phyloP scores from a whole-genome alignment of 2,797 vertebrate genomes.

The Propithecus deckenii region DNA sequence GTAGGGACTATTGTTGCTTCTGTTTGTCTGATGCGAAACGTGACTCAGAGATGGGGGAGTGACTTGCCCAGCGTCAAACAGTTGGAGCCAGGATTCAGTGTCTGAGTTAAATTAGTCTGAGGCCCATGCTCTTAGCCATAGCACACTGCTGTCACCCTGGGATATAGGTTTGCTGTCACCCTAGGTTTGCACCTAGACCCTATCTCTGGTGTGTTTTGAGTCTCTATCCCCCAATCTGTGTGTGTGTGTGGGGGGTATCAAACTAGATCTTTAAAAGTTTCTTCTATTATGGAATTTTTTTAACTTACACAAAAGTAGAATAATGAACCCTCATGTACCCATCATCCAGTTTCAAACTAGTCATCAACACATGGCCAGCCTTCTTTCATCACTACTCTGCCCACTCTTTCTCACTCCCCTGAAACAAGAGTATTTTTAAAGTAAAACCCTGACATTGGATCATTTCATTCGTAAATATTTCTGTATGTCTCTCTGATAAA shows the following conservation, averaged over 20 bases:
- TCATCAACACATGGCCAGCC: conserved; percentile 25
- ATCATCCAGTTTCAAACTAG: conserved; percentile 45
- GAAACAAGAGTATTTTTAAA: conserved; percentile 53
- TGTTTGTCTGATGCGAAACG: conserved; percentile 13
- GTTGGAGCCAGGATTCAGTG: neutral
- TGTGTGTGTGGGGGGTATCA: neutral
- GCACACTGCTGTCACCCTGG: neutral
- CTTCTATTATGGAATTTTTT: neutral
- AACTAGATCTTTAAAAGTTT: neutral
- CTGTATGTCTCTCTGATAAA: conserved; percentile 46
- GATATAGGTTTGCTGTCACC: neutral
- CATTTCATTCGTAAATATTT: conserved; percentile 43
- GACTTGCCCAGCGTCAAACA: neutral
- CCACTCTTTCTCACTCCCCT: conserved; percentile 19
- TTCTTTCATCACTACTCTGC: conserved; percentile 27
- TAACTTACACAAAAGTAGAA: conserved; percentile 7
- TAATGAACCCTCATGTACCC: neutral
- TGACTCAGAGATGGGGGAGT: neutral
- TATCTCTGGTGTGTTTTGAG: neutral
- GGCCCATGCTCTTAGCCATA: neutral
- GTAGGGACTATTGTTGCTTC: conserved; percentile 1
- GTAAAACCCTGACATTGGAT: neutral
- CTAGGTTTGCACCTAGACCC: neutral
- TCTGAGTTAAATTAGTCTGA: neutral
- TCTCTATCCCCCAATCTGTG: neutral